These are phyloP conservation scores for Bubo bubo DNA, from an alignment of 2,113 vertebrate genomes.

Conservation along the genomic window DNA sequence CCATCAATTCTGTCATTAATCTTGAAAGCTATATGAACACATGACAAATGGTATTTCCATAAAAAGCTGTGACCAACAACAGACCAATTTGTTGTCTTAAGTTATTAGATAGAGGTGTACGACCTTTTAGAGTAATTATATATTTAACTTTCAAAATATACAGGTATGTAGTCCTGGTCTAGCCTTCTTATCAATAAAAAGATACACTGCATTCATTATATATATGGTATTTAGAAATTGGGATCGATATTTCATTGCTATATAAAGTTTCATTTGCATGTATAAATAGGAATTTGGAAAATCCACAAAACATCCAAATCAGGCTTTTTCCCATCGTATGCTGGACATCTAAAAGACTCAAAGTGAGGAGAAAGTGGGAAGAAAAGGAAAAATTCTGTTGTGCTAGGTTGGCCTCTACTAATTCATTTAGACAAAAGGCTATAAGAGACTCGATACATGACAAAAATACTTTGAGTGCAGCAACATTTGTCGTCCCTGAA, in stretches of 20 bases:
- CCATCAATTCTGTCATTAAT: conserved; percentile 51
- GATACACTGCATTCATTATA: conserved; percentile 39
- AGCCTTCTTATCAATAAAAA: conserved; percentile 23
- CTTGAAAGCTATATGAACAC: conserved; percentile 16
- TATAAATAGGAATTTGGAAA: conserved; percentile 55
- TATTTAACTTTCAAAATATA: conserved; percentile 49
- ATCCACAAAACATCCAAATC: conserved; percentile 20
- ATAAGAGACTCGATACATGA: conserved; percentile 20
- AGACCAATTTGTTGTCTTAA: conserved; percentile 33
- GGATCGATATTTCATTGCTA: neutral
- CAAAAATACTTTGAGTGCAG: conserved; percentile 52
- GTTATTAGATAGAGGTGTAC: conserved; percentile 35
- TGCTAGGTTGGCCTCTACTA: neutral
- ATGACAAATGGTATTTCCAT: conserved; percentile 24
- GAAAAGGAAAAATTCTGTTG: neutral
- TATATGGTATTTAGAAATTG: conserved; percentile 40
- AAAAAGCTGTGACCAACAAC: conserved; percentile 19
- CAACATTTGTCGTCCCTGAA: conserved; percentile 57
- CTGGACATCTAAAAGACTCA: conserved; percentile 13
- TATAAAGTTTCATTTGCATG: conserved; percentile 34
- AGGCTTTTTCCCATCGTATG: conserved; percentile 4
- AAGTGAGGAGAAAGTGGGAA: neutral
- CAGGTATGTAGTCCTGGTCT: conserved; percentile 39
- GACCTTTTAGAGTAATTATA: conserved; percentile 31
- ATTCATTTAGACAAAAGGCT: conserved; percentile 42